phyloP scores from a whole-genome alignment of 2,888 invertebrate genomes.

The Acanthosepion esculentum region DNA sequence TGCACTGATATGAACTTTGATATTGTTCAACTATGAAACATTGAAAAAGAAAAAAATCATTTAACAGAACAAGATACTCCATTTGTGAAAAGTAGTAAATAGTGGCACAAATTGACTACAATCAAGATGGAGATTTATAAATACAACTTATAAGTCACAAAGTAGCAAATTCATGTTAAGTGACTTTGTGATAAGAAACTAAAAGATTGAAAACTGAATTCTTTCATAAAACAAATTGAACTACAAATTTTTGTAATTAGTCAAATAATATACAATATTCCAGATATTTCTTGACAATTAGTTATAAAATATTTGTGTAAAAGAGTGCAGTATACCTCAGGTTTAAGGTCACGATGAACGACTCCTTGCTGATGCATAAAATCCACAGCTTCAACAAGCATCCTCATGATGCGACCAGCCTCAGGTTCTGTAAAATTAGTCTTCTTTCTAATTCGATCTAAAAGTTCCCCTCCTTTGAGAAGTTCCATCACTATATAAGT shows the following conservation, averaged over 20 bases:
- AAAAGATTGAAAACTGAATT: no score
- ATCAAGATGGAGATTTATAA: no score
- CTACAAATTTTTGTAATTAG: not conserved
- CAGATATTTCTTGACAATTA: not conserved
- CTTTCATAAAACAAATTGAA: no score
- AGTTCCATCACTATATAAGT: constrained; percentile 93
- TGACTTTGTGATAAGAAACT: no score
- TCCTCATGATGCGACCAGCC: constrained; percentile 86
- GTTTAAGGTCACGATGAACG: constrained; percentile 95
- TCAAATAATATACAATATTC: not conserved
- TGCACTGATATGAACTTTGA: no score
- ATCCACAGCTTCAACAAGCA: constrained; percentile 87
- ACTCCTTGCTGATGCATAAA: constrained; percentile 89
- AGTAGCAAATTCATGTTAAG: no score
- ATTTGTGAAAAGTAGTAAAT: no score
- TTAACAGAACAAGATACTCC: no score
- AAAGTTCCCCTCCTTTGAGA: constrained; percentile 87
- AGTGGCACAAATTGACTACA: no score
- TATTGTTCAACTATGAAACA: no score
- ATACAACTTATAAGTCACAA: no score
- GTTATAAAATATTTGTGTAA: not conserved
- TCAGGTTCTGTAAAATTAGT: constrained; percentile 84
- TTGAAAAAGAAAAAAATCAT: no score
- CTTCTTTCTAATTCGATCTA: constrained; percentile 81
- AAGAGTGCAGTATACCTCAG: constrained; percentile 81